Percentiles rank a stretch among this genome's conserved stretches.
Evolutionary conservation across 2,888 invertebrate species (phyloP).

Genomic region (Chesias legatella): DNA sequence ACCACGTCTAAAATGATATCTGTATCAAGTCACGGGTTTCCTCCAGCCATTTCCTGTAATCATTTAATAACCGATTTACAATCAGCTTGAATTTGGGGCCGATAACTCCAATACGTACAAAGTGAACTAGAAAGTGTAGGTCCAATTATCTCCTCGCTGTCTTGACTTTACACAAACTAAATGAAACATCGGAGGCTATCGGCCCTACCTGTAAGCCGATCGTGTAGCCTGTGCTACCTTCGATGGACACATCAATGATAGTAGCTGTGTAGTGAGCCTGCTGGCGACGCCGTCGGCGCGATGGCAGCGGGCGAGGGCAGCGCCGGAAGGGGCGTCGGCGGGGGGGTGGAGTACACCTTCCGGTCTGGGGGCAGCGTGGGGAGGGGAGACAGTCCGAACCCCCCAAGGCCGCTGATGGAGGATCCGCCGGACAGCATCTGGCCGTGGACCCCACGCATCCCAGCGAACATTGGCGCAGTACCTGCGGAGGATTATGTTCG

Average conservation of each 20-base stretch:
- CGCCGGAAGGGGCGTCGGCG: slow-evolving; percentile 48
- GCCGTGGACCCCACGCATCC: slow-evolving; percentile 66
- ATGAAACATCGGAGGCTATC: too few species aligned
- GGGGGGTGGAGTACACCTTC: slow-evolving; percentile 78
- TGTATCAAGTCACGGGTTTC: too few species aligned
- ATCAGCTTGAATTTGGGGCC: too few species aligned
- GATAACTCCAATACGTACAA: too few species aligned
- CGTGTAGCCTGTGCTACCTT: too few species aligned
- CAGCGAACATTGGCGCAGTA: slow-evolving; percentile 62
- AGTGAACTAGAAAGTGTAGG: too few species aligned
- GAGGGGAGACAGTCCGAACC: slow-evolving; percentile 63
- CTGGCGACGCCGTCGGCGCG: slow-evolving; percentile 67
- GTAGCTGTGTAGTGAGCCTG: slow-evolving; percentile 62
- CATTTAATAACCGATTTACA: too few species aligned
- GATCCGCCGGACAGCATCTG: slow-evolving; percentile 65
- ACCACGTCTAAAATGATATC: too few species aligned
- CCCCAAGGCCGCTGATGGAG: slow-evolving; percentile 54
- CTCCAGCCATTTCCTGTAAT: too few species aligned
- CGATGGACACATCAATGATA: slow-evolving; percentile 35
- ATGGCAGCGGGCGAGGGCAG: slow-evolving; percentile 76
- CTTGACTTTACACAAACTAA: too few species aligned
- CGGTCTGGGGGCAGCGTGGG: slow-evolving; percentile 76
- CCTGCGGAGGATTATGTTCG: slow-evolving; percentile 40
- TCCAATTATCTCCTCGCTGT: too few species aligned
- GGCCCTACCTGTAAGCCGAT: too few species aligned